Base-by-base conservation (phyloP, 2,797 vertebrate genomes). In the Rhadinocentrus ornatus region DNA sequence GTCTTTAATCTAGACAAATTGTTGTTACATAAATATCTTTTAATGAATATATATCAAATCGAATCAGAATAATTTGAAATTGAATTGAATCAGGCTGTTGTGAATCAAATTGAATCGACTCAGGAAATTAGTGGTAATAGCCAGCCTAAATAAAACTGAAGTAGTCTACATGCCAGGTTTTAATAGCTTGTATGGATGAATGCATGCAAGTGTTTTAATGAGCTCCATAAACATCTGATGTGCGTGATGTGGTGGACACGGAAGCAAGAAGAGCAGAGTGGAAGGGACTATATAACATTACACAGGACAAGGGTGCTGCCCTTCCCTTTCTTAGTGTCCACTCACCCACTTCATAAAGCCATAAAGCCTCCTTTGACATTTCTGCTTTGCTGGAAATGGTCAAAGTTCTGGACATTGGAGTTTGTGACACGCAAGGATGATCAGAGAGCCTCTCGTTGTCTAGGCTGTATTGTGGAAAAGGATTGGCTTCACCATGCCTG, bases 401-500 rank as follows among this genome's bases (percentile, higher is more conserved):
- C 0, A 0, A 13, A 10, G 24, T 50, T 46, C 29, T 58, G 65
- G 58, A 44, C 3, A 4, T 24, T 12, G 3, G 44, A 67, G 67
- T 72, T 75, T 20, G 20, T 35, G 66, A 44, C 31, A 63, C 27
- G 52, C 8, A 58, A 27, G 37, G 44, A 46, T 29, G 26, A 67
- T 44, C 27, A 27, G 32, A 0, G 10, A 57, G 29, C 24, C 66
- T 2, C n/a, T 27, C 9, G 10, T 32, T 10, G 69, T 59, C 66
- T 83, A 89, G 72, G 66, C 54, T 1, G 79, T 64, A 3, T 94
- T 86, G 20, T 98, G 96, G 92, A 98, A 98, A 77, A 97, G 96
- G 88, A 98, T 96, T 41, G 96, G 97, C 84, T 96, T 97, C 85
- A 97, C 97, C 94, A 96, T 95, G 75, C 97, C 97, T 22, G 96